These are phyloP conservation scores for Clarias batrachus DNA, from an alignment of 2,113 vertebrate genomes.

Conservation along the genomic window DNA sequence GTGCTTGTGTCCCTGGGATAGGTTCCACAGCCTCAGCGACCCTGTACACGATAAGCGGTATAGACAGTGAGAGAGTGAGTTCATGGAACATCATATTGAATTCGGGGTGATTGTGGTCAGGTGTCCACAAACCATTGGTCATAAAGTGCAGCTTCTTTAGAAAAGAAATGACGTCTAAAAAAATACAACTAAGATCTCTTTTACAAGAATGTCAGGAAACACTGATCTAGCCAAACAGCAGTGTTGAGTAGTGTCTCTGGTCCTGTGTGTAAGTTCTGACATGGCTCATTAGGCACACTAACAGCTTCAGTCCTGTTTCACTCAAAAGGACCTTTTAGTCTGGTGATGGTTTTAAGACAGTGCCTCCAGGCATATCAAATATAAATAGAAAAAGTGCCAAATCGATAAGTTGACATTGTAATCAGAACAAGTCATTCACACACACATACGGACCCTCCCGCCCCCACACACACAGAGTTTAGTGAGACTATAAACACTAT, in stretches of 20 bases:
- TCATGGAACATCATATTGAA: too few relatives aligned
- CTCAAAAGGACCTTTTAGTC: constrained; percentile 44
- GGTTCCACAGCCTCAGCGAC: too few relatives aligned
- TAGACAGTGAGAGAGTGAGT: too few relatives aligned
- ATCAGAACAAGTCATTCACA: constrained; percentile 70
- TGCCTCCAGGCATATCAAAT: constrained; percentile 72
- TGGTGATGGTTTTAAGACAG: constrained; percentile 63
- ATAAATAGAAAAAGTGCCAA: constrained; percentile 69
- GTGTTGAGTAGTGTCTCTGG: neutral
- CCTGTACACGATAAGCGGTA: too few relatives aligned
- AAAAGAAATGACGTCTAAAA: neutral
- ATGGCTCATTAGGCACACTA: constrained; percentile 20
- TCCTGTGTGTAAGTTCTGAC: constrained; percentile 14
- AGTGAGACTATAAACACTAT: constrained; percentile 27
- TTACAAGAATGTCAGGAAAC: neutral
- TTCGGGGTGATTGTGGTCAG: neutral
- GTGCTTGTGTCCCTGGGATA: too few relatives aligned
- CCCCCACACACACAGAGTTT: constrained; percentile 2
- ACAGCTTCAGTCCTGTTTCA: constrained; percentile 47
- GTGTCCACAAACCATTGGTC: neutral
- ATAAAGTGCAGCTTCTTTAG: neutral
- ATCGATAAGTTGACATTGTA: constrained; percentile 67
- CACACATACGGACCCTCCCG: constrained; percentile 41
- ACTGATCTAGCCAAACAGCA: neutral
- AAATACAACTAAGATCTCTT: neutral